A percentile compares a stretch with the other conserved stretches of the same genome.
These are phyloP conservation scores for Dolichotis patagonum DNA, from an alignment of 2,113 vertebrate species.

Conservation along the genomic window DNA sequence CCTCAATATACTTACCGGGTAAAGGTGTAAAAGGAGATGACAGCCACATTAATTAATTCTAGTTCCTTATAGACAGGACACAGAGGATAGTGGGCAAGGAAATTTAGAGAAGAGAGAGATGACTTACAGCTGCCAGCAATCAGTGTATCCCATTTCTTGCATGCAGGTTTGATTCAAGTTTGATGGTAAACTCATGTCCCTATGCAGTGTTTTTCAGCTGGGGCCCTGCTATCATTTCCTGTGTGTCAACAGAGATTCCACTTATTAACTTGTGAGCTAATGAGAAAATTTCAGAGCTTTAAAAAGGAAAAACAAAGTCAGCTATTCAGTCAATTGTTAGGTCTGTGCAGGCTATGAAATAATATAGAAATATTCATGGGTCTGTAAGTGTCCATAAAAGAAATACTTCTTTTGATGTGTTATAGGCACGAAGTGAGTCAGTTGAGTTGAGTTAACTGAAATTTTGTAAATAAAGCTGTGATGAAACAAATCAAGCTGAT, in stretches of 20 bases:
- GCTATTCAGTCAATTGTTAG: background rate
- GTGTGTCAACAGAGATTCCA: background rate
- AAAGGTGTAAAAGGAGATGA: background rate
- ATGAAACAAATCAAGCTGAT: background rate
- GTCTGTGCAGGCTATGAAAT: background rate
- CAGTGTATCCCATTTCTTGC: background rate
- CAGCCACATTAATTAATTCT: background rate
- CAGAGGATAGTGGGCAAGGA: background rate
- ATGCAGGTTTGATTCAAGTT: background rate
- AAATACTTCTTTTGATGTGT: constrained; percentile 14
- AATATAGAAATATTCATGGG: background rate
- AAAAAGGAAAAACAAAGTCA: background rate
- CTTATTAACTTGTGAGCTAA: background rate
- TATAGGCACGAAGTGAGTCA: background rate
- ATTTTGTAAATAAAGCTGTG: background rate
- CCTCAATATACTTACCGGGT: background rate
- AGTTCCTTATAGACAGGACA: background rate
- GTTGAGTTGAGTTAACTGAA: constrained; percentile 7
- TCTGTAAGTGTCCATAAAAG: background rate
- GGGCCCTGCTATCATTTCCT: background rate
- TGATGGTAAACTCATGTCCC: background rate
- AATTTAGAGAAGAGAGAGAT: background rate
- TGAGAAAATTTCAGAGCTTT: constrained; percentile 19
- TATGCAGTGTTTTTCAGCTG: background rate
- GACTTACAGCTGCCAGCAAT: background rate